phyloP scores from a whole-genome alignment of 2,797 vertebrate species.

The Ctenopoma multispine region DNA sequence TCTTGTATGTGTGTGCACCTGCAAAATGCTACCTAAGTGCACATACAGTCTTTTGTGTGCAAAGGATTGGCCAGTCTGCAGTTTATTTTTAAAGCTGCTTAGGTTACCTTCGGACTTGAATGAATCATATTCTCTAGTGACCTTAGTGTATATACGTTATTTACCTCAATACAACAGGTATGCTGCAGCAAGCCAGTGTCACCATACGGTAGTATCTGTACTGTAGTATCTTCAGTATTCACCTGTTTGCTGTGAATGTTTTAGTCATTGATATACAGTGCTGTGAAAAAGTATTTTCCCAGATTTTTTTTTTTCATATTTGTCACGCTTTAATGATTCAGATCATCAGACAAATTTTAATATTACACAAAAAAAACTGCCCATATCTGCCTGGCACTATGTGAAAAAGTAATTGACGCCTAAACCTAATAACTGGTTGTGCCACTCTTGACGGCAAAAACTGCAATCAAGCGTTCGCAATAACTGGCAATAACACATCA shows the following conservation, averaged over 20 bases:
- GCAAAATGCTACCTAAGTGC: constrained; percentile 3
- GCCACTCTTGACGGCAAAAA: no score
- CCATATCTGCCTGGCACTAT: no score
- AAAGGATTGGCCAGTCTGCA: constrained; percentile 21
- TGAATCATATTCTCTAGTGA: constrained; percentile 43
- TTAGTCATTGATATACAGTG: background rate
- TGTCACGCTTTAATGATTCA: no score
- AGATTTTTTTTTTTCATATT: no score
- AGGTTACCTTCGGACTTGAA: constrained; percentile 4
- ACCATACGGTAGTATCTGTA: background rate
- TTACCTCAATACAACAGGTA: constrained; percentile 8
- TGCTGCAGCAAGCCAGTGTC: background rate
- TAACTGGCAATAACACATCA: no score
- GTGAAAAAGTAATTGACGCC: no score
- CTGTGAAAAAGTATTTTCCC: no score
- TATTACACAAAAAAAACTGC: no score
- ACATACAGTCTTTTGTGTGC: constrained; percentile 24
- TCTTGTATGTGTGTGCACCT: no score
- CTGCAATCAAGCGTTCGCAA: no score
- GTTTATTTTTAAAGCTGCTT: constrained; percentile 39
- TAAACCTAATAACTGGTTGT: no score
- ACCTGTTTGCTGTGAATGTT: constrained; percentile 25
- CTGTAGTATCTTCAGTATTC: constrained; percentile 4
- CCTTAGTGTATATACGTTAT: constrained; percentile 24
- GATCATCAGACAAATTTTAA: no score